Base-by-base conservation (phyloP, 2,888 invertebrate species). In the Conus canariensis region DNA sequence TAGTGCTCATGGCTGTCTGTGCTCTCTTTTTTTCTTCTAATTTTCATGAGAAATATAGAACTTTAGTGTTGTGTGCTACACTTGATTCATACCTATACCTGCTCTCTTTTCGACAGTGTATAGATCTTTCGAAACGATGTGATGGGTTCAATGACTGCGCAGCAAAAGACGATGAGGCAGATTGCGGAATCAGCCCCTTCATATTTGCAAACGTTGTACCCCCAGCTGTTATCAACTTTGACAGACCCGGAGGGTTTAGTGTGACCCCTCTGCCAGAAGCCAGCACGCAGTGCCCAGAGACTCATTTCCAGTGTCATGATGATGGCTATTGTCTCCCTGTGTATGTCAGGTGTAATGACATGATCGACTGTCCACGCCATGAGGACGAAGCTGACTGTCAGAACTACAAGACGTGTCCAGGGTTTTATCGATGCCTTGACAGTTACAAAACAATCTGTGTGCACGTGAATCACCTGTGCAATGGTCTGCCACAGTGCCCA, bases 311-410 rank as follows among this genome's bases (percentile, higher is more conserved):
- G 5, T 83, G 82, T 58, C 22, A 14, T 83, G 82, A 58, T 22
- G 58, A 56, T 45, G 56, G 9, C 22, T 80, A 80, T 30, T 83
- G 82, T 83, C 82, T 83, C 14, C 82, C 82, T 58, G 82, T 83
- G 16, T 83, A 83, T 19, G 82, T 83, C 82, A 16, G 82, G 22
- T 83, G 82, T 83, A 83, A 83, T 19, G 82, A 25, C 56, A 58
- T 83, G 30, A 19, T 2, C 9, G 82, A 83, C 82, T 83, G 82
- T 10, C 82, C 82, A 19, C 58, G 82, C 6, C 82, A 83, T 83
- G 82, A 83, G 56, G 82, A 83, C 12, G 82, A 83, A 19, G 22
- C 1, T 19, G 58, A 25, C 10, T 83, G 82, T 58, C 22, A 8
- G 16, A 8, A 58, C 10, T 58, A 56, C 58, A 77, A 67, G n/a